Conservation (phyloP, 1,140 invertebrate species). For the Uloborus diversus region DNA sequence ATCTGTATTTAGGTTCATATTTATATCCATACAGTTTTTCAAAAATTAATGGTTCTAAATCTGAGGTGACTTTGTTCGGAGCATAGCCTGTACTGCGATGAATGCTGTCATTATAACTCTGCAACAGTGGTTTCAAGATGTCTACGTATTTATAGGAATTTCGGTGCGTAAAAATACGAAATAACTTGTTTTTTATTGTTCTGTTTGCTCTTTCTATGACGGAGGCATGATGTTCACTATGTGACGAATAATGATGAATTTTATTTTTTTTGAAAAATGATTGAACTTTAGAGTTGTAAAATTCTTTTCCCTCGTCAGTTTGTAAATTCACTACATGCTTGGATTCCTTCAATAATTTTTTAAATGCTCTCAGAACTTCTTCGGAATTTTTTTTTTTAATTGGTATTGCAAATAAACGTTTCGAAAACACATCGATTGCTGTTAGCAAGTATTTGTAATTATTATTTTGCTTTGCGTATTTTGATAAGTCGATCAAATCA, state of each 20-base stretch:
- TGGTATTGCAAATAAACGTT: background rate
- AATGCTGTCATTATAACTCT: conserved; percentile 62
- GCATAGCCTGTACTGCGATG: conserved; percentile 65
- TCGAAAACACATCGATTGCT: background rate
- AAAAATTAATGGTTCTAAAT: conserved; percentile 60
- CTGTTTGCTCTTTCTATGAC: conserved; percentile 67
- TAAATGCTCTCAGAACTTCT: conserved; percentile 55
- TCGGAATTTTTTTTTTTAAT: conserved; percentile 52
- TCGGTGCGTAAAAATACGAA: conserved; percentile 64
- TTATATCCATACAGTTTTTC: background rate
- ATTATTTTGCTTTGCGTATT: background rate
- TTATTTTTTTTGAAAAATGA: conserved; percentile 61
- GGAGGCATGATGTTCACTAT: conserved; percentile 64
- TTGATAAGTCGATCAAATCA: background rate
- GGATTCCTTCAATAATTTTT: conserved; percentile 55
- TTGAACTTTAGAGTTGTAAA: conserved; percentile 59
- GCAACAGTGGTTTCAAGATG: conserved; percentile 58
- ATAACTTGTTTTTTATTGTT: conserved; percentile 67
- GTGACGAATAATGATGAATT: conserved; percentile 67
- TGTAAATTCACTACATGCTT: conserved; percentile 23
- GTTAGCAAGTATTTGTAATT: background rate
- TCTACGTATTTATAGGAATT: conserved; percentile 65
- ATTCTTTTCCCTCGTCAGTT: conserved; percentile 55
- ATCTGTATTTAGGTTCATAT: conserved; percentile 22
- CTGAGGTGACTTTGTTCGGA: conserved; percentile 62